Evolutionary conservation across 2,888 invertebrate genomes (phyloP), one percentile per base, ranked within the genome.

Genomic region (Agrotis puta): DNA sequence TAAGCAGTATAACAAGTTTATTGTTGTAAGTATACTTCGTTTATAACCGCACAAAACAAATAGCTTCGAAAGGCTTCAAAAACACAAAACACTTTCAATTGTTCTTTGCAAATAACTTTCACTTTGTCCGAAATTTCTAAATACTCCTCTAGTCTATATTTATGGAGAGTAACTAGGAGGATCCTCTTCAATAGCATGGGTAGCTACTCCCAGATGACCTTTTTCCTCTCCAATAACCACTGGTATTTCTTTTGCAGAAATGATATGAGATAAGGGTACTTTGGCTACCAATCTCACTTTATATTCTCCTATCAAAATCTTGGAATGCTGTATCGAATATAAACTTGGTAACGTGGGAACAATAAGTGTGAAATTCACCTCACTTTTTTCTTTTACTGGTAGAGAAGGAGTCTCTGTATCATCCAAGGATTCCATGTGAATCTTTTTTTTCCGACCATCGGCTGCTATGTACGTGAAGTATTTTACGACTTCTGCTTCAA

Each of bases 191-290:
- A 27, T 16, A 5, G n/a, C 39, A 13, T 58, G 13, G 2, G 51
- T 43, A 27, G 53, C 43, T 1, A 48, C 51, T 18, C 54, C 51
- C 16, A 33, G 22, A 13, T 20, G 24, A 45, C 53, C 14, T 45
- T 54, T 57, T 45, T 59, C 58, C 47, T 86, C 82, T 14, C 88
- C 87, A 58, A 90, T 84, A 6, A 86, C 84, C 43, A 90, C 79
- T 47, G 89, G 89, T 45, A 88, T 75, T 33, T 87, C 39, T 39
- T 39, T 39, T 11, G 39, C 9, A 11, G 39, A 1, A 39, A 70
- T 68, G 53, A 88, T 74, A 14, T 86, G 89, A 18, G 88, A 70
- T 0, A 90, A 72, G 0, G 90, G 88, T 0, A 90, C 54, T 57
- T 74, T 72, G 0, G 78, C 65, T 0, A 86, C 88, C 2, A 90